Percentiles rank a stretch among this genome's conserved stretches.
These are phyloP conservation scores for Ips typographus DNA, from an alignment of 1,140 invertebrate species.

Conservation along the genomic window DNA sequence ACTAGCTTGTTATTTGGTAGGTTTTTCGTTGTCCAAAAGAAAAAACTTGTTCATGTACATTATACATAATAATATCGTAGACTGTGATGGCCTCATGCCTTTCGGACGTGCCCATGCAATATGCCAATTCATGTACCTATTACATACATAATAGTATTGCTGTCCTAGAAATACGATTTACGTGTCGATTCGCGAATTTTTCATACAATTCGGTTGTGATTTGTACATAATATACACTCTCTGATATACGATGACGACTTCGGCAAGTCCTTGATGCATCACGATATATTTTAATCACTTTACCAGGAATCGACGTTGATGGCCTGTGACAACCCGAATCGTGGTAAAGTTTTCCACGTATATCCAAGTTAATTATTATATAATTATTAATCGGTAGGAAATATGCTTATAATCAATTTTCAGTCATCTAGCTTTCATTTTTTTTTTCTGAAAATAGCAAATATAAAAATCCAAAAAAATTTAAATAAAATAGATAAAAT, in stretches of 20 bases:
- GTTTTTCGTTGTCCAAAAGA: too few relatives aligned
- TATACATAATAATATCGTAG: too few relatives aligned
- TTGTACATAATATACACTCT: constrained; percentile 14
- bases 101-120: too few relatives aligned
- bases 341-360: too few relatives aligned
- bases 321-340: too few relatives aligned
- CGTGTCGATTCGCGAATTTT: neutral
- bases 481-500: constrained; percentile 24
- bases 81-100: too few relatives aligned
- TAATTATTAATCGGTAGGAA: constrained; percentile 33
- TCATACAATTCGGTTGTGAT: constrained; percentile 32
- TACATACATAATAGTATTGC: too few relatives aligned
- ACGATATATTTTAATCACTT: constrained; percentile 18
- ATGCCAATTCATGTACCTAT: too few relatives aligned
- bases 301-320: too few relatives aligned
- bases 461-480: constrained; percentile 30
- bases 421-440: constrained; percentile 35
- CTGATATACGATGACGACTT: constrained; percentile 36
- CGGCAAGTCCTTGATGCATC: constrained; percentile 34
- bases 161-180: neutral
- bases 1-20: too few relatives aligned
- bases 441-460: constrained; percentile 22
- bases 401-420: constrained; percentile 36
- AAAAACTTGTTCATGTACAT: too few relatives aligned
- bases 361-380: constrained; percentile 23